Conservation (phyloP, 2,797 vertebrate genomes). For the Sus cebifrons region DNA sequence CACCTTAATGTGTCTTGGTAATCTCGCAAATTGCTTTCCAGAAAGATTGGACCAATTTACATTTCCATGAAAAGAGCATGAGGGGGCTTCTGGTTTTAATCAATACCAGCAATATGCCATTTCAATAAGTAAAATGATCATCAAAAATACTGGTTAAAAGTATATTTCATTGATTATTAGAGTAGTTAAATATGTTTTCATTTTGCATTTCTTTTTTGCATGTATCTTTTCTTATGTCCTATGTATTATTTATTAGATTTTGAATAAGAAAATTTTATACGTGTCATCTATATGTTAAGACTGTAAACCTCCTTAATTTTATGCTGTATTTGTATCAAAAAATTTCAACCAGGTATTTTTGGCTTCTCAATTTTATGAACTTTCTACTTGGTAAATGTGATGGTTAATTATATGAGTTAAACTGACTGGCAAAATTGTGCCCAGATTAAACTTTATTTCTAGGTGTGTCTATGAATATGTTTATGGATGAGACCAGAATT, state of each 20-base stretch:
- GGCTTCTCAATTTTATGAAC: not conserved
- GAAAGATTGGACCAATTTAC: not conserved
- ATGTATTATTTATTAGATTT: not conserved
- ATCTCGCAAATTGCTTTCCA: conserved; percentile 24
- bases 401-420: not conserved
- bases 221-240: not conserved
- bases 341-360: not conserved
- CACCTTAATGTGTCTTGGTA: not conserved
- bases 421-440: not conserved
- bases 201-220: not conserved
- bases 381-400: not conserved
- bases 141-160: not conserved
- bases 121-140: not conserved
- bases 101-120: too few relatives aligned
- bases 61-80: not conserved
- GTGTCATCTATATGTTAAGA: not conserved
- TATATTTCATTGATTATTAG: not conserved
- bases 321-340: not conserved
- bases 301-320: not conserved
- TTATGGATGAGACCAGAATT: not conserved
- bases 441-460: not conserved
- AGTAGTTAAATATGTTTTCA: not conserved
- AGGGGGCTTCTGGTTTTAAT: not conserved
- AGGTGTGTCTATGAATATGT: not conserved
- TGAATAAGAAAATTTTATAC: not conserved